Percentiles rank a stretch among this genome's conserved stretches.
Conservation (phyloP, 35 echinoderm and acorn worm species). For the Acanthaster planci region DNA sequence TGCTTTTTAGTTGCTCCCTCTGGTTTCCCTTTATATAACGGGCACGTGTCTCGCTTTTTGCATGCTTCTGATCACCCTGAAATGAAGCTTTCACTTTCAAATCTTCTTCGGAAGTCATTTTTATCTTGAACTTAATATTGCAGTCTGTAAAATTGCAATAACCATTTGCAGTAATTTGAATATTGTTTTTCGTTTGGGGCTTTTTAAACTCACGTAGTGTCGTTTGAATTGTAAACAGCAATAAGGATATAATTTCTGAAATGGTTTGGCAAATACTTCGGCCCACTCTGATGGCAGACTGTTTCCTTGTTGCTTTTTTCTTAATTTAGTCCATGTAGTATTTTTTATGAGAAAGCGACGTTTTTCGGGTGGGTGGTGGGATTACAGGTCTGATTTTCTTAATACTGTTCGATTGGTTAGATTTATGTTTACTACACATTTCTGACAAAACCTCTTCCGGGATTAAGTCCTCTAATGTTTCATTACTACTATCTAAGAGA, state of each 20-base stretch:
- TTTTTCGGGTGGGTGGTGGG: background rate
- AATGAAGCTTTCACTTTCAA: background rate
- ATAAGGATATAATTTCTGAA: background rate
- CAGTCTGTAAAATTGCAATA: background rate
- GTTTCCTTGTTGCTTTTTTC: background rate
- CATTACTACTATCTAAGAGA: background rate
- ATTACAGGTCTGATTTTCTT: background rate
- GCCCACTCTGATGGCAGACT: background rate
- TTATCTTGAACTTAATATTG: background rate
- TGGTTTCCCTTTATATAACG: background rate
- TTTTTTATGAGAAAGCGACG: background rate
- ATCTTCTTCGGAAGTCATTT: background rate
- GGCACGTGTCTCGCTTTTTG: background rate
- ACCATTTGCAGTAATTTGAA: background rate
- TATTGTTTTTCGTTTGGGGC: background rate
- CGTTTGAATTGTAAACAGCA: background rate
- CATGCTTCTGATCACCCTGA: background rate
- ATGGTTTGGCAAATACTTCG: background rate
- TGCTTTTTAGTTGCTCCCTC: background rate
- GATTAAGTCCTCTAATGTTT: background rate
- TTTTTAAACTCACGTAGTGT: background rate
- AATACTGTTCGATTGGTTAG: background rate
- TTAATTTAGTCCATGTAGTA: background rate
- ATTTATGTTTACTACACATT: background rate
- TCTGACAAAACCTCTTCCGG: background rate